phyloP scores from a whole-genome alignment of 2,888 invertebrate genomes.

The Lapara coniferarum region DNA sequence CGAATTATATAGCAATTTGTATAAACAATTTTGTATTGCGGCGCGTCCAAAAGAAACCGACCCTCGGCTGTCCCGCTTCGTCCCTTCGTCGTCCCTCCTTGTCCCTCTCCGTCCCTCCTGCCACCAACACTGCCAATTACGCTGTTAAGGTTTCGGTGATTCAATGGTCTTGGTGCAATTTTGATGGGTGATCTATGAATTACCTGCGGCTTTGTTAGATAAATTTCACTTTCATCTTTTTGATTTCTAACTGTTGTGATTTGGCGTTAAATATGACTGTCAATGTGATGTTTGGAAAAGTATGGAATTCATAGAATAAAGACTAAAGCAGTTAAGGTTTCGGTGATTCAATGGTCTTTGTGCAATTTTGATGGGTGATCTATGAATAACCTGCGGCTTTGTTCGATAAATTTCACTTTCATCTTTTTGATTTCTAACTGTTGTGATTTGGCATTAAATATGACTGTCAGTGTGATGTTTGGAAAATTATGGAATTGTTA shows the following conservation, averaged over 20 bases:
- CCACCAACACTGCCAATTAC: constrained; percentile 11
- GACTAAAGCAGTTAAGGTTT: constrained; percentile 10
- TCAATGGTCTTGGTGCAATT: neutral
- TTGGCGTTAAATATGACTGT: no score
- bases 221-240: no score
- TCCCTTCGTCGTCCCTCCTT: neutral
- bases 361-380: neutral
- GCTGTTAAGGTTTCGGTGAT: constrained; percentile 8
- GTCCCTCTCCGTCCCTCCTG: neutral
- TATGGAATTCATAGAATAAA: no score
- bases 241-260: no score
- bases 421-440: no score
- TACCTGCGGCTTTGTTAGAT: no score
- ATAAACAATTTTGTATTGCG: constrained; percentile 53
- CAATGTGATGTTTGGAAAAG: no score
- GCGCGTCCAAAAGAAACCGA: constrained; percentile 46
- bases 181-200: neutral
- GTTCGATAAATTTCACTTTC: no score
- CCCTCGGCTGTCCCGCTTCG: neutral
- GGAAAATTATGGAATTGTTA: no score
- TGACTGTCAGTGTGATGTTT: no score
- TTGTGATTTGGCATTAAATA: no score
- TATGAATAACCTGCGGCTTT: no score
- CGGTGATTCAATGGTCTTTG: neutral
- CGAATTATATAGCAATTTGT: constrained; percentile 45